Evolutionary conservation across 2,797 vertebrate species (phyloP).

Genomic region (Enteromius radiatus): DNA sequence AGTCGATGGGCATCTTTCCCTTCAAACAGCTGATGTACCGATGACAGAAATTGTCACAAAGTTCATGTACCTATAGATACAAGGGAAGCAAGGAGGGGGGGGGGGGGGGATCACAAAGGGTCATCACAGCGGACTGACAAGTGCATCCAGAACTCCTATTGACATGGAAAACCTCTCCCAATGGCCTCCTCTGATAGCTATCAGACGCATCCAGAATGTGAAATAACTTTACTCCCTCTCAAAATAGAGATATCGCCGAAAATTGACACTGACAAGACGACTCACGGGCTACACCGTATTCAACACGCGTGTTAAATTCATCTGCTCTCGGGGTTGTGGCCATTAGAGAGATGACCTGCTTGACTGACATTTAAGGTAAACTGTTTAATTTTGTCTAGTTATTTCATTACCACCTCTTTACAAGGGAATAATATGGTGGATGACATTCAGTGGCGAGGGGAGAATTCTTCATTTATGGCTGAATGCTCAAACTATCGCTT

Average conservation of each 20-base stretch:
- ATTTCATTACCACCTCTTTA: slow-evolving; percentile 79
- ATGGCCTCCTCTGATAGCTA: slow-evolving; percentile 76
- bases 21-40: slow-evolving; percentile 99
- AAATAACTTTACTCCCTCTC: slow-evolving; percentile 83
- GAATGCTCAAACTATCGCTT: slow-evolving; percentile 14
- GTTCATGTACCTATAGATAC: slow-evolving; percentile 92
- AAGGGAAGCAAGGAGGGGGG: slow-evolving; percentile 61
- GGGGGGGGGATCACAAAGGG: slow-evolving; percentile 72
- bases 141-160: slow-evolving; percentile 74
- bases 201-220: slow-evolving; percentile 80
- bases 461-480: slow-evolving; percentile 39
- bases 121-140: slow-evolving; percentile 81
- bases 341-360: slow-evolving; percentile 88
- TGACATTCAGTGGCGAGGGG: slow-evolving; percentile 51
- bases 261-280: slow-evolving; percentile 99
- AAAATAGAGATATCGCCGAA: slow-evolving; percentile 98
- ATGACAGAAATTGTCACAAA: slow-evolving; percentile 99
- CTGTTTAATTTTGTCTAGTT: slow-evolving; percentile 87
- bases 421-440: slow-evolving; percentile 62
- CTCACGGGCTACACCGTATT: slow-evolving; percentile 91
- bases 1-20: slow-evolving; percentile 99
- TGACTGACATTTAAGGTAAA: slow-evolving; percentile 95
- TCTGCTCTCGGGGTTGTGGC: slow-evolving; percentile 88
- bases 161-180: slow-evolving; percentile 79
- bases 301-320: slow-evolving; percentile 97